Evolutionary conservation across 2,797 vertebrate species (phyloP).

Genomic region (Morelia viridis): DNA sequence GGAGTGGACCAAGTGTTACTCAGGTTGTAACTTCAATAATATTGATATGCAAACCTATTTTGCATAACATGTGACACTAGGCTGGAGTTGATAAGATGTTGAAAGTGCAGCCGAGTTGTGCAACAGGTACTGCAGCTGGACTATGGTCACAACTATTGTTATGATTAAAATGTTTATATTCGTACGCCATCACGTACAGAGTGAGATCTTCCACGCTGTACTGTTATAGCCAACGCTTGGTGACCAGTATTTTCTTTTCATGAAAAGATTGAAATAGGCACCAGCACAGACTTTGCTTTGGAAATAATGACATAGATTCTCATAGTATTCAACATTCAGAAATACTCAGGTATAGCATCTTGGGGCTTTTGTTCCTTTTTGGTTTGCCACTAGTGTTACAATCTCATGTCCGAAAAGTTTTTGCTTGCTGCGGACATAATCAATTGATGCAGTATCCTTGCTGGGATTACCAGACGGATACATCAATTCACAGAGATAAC

Average conservation of each 20-base stretch:
- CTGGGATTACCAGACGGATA: neutral
- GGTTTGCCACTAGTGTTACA: neutral
- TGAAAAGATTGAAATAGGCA: neutral
- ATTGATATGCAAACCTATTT: neutral
- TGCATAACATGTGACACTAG: neutral
- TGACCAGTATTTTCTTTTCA: neutral
- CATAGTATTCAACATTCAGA: neutral
- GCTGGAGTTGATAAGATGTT: neutral
- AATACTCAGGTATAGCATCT: slow-evolving; percentile 11
- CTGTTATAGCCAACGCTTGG: neutral
- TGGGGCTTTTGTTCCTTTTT: neutral
- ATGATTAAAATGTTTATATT: neutral
- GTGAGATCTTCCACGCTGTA: slow-evolving; percentile 1
- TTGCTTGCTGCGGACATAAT: neutral
- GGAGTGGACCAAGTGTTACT: slow-evolving; percentile 36
- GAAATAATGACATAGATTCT: neutral
- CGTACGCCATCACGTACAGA: neutral
- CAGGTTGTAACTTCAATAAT: no score
- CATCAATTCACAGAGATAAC: neutral
- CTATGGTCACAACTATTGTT: slow-evolving; percentile 46
- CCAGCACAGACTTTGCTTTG: neutral
- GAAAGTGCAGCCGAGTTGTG: slow-evolving; percentile 50
- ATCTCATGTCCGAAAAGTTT: neutral
- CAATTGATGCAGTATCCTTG: neutral
- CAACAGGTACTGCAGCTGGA: slow-evolving; percentile 53